A percentile compares a stretch with the other conserved stretches of the same genome.
These are phyloP conservation scores for Drosophila subsilvestris DNA, from an alignment of 2,888 invertebrate species.

Conservation along the genomic window DNA sequence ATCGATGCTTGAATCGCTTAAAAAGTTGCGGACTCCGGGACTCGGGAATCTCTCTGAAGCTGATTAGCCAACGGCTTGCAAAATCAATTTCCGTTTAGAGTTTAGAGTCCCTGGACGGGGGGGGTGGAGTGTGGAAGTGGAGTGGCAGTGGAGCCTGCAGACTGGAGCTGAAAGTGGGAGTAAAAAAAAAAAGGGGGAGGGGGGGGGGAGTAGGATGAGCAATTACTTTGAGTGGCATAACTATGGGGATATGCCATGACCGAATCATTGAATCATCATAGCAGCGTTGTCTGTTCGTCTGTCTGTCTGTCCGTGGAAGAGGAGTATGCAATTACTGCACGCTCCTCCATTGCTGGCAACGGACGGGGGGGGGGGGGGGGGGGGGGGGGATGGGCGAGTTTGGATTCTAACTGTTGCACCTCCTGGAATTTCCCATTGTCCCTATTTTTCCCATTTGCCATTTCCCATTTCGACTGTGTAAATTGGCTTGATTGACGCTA, in stretches of 20 bases:
- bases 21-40: slow-evolving; percentile 26
- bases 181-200: background rate
- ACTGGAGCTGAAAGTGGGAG: background rate
- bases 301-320: slow-evolving; percentile 12
- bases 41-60: slow-evolving; percentile 12
- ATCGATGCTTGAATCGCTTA: slow-evolving; percentile 43
- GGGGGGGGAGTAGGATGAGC: slow-evolving; percentile 19
- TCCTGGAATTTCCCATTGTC: slow-evolving; percentile 6
- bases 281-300: background rate
- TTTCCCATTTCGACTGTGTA: slow-evolving; percentile 26
- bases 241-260: slow-evolving; percentile 15
- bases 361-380: background rate
- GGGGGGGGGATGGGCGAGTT: background rate
- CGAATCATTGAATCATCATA: slow-evolving; percentile 23
- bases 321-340: slow-evolving; percentile 69
- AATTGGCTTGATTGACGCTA: slow-evolving; percentile 68
- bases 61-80: slow-evolving; percentile 66
- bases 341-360: slow-evolving; percentile 16
- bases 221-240: slow-evolving; percentile 68
- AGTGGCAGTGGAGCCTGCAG: background rate
- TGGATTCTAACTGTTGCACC: slow-evolving; percentile 56
- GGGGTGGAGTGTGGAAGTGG: background rate
- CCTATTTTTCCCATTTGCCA: slow-evolving; percentile 14
- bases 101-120: slow-evolving; percentile 30
- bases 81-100: slow-evolving; percentile 72